Percentiles rank a stretch among this genome's conserved stretches.
These are phyloP conservation scores for Endotricha flammealis DNA, from an alignment of 2,888 invertebrate genomes.

Conservation along the genomic window DNA sequence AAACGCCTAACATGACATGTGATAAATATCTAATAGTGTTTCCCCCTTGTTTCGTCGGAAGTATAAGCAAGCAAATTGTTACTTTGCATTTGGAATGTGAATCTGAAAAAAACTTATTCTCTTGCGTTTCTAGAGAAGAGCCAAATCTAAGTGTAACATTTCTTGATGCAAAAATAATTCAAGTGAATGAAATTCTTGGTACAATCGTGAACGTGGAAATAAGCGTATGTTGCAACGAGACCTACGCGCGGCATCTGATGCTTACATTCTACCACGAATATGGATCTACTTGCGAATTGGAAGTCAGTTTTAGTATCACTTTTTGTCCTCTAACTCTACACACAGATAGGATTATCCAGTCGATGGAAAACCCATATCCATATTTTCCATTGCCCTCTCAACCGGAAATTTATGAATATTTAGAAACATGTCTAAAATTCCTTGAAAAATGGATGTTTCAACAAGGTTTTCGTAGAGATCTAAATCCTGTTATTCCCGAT, in stretches of 20 bases:
- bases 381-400: constrained; percentile 52
- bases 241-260: constrained; percentile 34
- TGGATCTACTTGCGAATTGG: constrained; percentile 55
- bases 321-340: constrained; percentile 60
- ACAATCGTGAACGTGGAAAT: constrained; percentile 47
- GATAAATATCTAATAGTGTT: constrained; percentile 51
- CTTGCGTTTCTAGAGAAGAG: constrained; percentile 44
- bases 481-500: constrained; percentile 63
- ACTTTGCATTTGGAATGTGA: constrained; percentile 41
- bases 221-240: constrained; percentile 30
- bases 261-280: constrained; percentile 45
- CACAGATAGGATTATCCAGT: constrained; percentile 31
- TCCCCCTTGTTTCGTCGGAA: constrained; percentile 50
- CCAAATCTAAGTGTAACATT: constrained; percentile 38
- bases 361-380: constrained; percentile 55
- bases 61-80: constrained; percentile 31
- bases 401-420: constrained; percentile 43
- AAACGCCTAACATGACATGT: constrained; percentile 44
- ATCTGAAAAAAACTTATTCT: constrained; percentile 39
- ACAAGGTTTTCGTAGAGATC: constrained; percentile 68
- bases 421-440: constrained; percentile 47
- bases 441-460: constrained; percentile 69
- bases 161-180: constrained; percentile 24
- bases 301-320: constrained; percentile 56
- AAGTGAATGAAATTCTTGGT: constrained; percentile 24